Evolutionary conservation across 2,797 vertebrate genomes (phyloP).

Genomic region (Eupleurogrammus muticus): DNA sequence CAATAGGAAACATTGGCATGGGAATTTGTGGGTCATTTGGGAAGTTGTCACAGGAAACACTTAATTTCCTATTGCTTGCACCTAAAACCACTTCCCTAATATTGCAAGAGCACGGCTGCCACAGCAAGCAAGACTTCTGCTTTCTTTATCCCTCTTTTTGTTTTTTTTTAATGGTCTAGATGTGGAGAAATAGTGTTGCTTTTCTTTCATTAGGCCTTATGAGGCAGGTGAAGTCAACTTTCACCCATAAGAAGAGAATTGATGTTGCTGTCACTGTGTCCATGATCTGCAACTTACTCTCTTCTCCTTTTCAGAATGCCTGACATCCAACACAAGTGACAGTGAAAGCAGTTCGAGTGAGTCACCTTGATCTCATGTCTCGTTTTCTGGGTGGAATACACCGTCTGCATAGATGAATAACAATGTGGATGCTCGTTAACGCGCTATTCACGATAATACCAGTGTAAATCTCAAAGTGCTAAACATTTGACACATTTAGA

Average conservation of each 20-base stretch:
- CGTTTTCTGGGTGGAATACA: slow-evolving; percentile 39
- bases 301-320: slow-evolving; percentile 88
- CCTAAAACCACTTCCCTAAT: slow-evolving; percentile 76
- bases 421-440: slow-evolving; percentile 17
- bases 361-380: slow-evolving; percentile 73
- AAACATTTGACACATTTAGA: too few relatives aligned
- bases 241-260: slow-evolving; percentile 28
- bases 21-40: slow-evolving; percentile 69
- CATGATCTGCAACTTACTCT: slow-evolving; percentile 41
- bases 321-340: slow-evolving; percentile 99
- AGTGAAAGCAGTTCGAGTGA: slow-evolving; percentile 99
- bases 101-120: slow-evolving; percentile 61
- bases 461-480: too few relatives aligned
- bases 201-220: slow-evolving; percentile 13
- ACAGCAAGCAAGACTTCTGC: slow-evolving; percentile 64
- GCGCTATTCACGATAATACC: too few relatives aligned
- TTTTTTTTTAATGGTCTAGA: slow-evolving; percentile 39
- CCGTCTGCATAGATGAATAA: slow-evolving; percentile 46
- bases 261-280: slow-evolving; percentile 18
- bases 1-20: slow-evolving; percentile 67
- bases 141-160: slow-evolving; percentile 54
- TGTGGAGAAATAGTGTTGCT: slow-evolving; percentile 38
- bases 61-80: slow-evolving; percentile 83
- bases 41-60: slow-evolving; percentile 78
- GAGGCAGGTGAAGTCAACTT: slow-evolving; percentile 43